Percentiles rank a stretch among this genome's conserved stretches.
Conservation (phyloP, 1,140 invertebrate species). For the Bombus pyrosoma region DNA sequence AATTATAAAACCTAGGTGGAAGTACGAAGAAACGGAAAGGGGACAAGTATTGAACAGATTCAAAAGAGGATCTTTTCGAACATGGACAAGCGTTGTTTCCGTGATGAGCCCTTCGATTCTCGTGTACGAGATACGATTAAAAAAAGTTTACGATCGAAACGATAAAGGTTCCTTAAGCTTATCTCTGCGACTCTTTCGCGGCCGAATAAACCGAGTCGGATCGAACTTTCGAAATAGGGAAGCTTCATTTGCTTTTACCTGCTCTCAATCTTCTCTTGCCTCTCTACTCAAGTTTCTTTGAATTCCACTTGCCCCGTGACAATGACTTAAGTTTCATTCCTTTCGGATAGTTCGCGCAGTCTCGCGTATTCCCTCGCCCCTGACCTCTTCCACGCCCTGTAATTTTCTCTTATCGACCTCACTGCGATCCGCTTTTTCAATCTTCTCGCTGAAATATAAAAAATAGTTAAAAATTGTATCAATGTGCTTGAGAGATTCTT, state of each 20-base stretch:
- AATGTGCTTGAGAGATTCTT: background rate
- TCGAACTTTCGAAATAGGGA: slow-evolving; percentile 42
- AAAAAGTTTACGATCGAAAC: slow-evolving; percentile 2
- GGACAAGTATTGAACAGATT: too few relatives aligned
- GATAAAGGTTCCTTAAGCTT: slow-evolving; percentile 23
- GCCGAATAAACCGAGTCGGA: background rate
- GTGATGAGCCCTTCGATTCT: background rate
- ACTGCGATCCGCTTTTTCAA: background rate
- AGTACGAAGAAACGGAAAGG: too few relatives aligned
- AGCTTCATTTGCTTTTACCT: slow-evolving; percentile 30
- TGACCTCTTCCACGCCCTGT: slow-evolving; percentile 7
- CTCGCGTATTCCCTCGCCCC: background rate
- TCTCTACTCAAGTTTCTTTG: slow-evolving; percentile 44
- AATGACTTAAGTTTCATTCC: slow-evolving; percentile 54
- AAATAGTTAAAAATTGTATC: background rate
- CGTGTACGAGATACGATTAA: background rate
- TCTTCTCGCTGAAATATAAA: background rate
- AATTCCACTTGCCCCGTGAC: slow-evolving; percentile 45
- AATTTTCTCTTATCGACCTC: slow-evolving; percentile 42
- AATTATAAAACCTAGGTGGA: too few relatives aligned
- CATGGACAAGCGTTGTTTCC: too few relatives aligned
- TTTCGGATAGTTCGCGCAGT: slow-evolving; percentile 32
- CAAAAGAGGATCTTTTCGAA: too few relatives aligned
- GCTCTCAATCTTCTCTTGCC: background rate
- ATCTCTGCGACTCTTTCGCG: slow-evolving; percentile 15